Evolutionary conservation across 2,888 invertebrate species (phyloP).

Genomic region (Gnatocerus cornutus): DNA sequence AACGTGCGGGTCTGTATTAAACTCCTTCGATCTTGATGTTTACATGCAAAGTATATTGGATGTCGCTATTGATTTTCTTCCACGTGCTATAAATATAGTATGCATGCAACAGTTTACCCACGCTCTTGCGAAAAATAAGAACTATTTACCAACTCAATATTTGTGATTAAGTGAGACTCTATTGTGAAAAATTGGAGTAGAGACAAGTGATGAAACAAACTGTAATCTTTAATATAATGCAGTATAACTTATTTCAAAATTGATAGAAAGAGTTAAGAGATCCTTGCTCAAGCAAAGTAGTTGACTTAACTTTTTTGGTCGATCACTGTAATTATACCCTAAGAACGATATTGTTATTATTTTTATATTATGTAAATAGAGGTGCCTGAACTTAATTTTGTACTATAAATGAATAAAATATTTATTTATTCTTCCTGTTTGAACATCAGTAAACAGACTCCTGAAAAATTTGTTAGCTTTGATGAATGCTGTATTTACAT

Average conservation of each 20-base stretch:
- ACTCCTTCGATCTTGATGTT: not conserved
- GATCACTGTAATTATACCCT: constrained; percentile 44
- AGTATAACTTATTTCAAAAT: constrained; percentile 46
- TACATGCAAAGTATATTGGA: constrained; percentile 43
- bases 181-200: constrained; percentile 35
- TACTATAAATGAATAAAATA: constrained; percentile 59
- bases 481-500: too few relatives aligned
- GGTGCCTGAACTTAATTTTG: constrained; percentile 64
- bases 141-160: constrained; percentile 18
- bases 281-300: not conserved
- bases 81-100: constrained; percentile 40
- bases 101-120: constrained; percentile 40
- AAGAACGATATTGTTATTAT: constrained; percentile 56
- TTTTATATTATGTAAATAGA: constrained; percentile 62
- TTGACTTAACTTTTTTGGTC: constrained; percentile 55
- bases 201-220: not conserved
- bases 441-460: constrained; percentile 1
- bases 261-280: constrained; percentile 55
- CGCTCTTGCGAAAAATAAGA: constrained; percentile 10
- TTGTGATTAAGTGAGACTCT: constrained; percentile 36
- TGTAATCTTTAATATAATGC: not conserved
- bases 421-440: constrained; percentile 56
- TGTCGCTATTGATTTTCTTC: constrained; percentile 47
- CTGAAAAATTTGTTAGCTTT: too few relatives aligned
- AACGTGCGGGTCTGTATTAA: constrained; percentile 5